These are phyloP conservation scores for Gibbula magus DNA, from an alignment of 2,888 invertebrate species.

Conservation along the genomic window DNA sequence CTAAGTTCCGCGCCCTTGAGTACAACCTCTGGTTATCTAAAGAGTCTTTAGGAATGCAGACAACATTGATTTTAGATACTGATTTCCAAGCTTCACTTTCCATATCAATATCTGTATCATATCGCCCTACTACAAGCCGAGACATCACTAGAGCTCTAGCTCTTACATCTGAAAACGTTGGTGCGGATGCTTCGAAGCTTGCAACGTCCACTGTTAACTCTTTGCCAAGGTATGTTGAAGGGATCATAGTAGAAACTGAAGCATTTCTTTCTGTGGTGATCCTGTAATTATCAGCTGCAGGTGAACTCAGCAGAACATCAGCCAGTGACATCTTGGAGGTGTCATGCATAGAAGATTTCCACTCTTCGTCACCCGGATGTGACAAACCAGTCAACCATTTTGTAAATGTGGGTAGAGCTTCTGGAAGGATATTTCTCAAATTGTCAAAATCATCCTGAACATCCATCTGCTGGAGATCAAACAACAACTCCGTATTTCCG, in stretches of 20 bases:
- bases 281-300: neutral
- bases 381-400: neutral
- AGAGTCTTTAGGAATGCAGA: neutral
- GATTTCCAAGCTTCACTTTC: neutral
- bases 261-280: neutral
- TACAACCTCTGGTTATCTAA: neutral
- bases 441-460: neutral
- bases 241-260: neutral
- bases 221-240: neutral
- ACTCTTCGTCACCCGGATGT: conserved; percentile 15
- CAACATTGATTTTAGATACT: neutral
- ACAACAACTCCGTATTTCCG: neutral
- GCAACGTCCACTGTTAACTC: conserved; percentile 1
- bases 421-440: neutral
- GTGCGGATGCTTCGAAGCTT: neutral
- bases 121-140: conserved; percentile 23
- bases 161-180: neutral
- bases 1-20: neutral
- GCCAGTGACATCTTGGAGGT: neutral
- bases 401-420: neutral
- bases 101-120: neutral
- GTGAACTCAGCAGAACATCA: neutral
- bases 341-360: neutral
- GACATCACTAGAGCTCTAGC: conserved; percentile 6
- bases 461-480: neutral